phyloP scores from a whole-genome alignment of 2,888 invertebrate genomes.

The Ophion ventricosus region DNA sequence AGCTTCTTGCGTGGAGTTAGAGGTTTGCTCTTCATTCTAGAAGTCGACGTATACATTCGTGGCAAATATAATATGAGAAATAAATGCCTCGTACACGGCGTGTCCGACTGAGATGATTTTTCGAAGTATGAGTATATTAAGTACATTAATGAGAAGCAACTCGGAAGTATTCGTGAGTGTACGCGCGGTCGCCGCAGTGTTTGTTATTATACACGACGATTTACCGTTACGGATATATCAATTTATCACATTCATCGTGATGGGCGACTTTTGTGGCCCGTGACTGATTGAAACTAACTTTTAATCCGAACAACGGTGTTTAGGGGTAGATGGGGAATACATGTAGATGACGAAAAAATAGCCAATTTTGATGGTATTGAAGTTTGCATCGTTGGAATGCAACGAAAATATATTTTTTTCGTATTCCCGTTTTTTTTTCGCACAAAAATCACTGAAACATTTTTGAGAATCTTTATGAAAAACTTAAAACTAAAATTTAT shows the following conservation, averaged over 20 bases:
- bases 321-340: background rate
- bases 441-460: no score
- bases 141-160: background rate
- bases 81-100: constrained; percentile 47
- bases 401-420: no score
- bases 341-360: background rate
- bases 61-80: constrained; percentile 44
- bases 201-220: constrained; percentile 5
- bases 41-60: background rate
- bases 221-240: constrained; percentile 58
- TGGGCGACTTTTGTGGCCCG: constrained; percentile 50
- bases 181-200: background rate
- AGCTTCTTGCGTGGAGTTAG: background rate
- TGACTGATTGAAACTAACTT: constrained; percentile 57
- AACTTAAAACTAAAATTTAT: no score
- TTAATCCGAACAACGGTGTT: background rate
- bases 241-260: constrained; percentile 49
- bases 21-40: background rate
- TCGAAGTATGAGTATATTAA: background rate
- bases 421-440: no score
- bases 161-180: background rate
- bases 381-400: no score
- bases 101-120: constrained; percentile 27
- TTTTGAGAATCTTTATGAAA: no score
- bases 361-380: no score